phyloP scores from a whole-genome alignment of 2,113 vertebrate genomes.

The Myxocyprinus asiaticus region DNA sequence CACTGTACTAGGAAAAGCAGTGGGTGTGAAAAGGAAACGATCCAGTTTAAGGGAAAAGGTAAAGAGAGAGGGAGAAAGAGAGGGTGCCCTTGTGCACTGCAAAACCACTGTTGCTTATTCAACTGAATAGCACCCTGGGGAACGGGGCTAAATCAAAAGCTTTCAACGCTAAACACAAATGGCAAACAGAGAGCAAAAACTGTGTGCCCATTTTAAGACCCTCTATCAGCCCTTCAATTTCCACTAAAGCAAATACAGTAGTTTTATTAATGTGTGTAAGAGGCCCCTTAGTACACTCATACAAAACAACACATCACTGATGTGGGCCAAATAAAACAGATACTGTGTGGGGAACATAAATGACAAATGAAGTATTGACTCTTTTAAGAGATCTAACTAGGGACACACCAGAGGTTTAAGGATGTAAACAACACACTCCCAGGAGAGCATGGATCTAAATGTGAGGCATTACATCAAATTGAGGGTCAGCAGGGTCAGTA shows the following conservation, averaged over 20 bases:
- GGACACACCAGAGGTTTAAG: slow-evolving; percentile 10
- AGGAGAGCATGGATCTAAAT: background rate
- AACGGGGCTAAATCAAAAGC: slow-evolving; percentile 74
- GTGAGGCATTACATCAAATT: slow-evolving; percentile 12
- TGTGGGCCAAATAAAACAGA: slow-evolving; percentile 27
- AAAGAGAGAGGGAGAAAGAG: slow-evolving; percentile 42
- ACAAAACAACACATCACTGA: slow-evolving; percentile 18
- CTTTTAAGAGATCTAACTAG: slow-evolving; percentile 15
- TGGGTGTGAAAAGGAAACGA: slow-evolving; percentile 73
- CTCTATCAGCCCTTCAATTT: slow-evolving; percentile 35
- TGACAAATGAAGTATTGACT: slow-evolving; percentile 32
- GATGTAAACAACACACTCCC: slow-evolving; percentile 4
- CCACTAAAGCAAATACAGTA: slow-evolving; percentile 35
- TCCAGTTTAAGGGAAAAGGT: slow-evolving; percentile 53
- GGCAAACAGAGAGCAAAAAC: slow-evolving; percentile 64
- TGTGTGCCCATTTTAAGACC: slow-evolving; percentile 61
- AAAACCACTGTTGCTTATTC: slow-evolving; percentile 74
- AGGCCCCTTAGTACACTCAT: background rate
- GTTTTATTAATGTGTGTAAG: slow-evolving; percentile 42
- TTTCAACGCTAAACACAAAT: slow-evolving; percentile 70
- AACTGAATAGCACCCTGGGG: slow-evolving; percentile 72
- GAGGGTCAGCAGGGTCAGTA: slow-evolving; percentile 7
- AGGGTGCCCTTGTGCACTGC: slow-evolving; percentile 69
- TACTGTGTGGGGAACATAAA: slow-evolving; percentile 15
- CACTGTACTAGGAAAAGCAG: slow-evolving; percentile 75